Base-by-base conservation (phyloP, 2,113 vertebrate species). In the Anthoscopus minutus region DNA sequence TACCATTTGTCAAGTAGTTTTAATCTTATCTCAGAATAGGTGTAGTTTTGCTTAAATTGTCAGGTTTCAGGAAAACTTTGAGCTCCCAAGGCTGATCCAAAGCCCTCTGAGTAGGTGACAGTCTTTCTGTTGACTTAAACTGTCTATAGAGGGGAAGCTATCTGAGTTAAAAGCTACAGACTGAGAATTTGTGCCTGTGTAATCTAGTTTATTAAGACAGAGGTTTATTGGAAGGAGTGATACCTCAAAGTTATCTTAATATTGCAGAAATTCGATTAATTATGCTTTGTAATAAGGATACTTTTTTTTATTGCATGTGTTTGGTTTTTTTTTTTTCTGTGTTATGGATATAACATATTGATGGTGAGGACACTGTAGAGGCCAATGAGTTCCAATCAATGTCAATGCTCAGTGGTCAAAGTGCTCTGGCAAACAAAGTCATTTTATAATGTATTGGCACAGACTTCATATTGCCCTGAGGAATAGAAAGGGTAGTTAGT, bases 1-100 rank as follows among this genome's bases (percentile, higher is more conserved):
- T 20, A 66, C 7, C 3, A 74, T 93, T 95, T 96, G 88, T 94
- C 69, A 93, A 95, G 35, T 8, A 56, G 28, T 67, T 91, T 92
- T 93, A 87, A 95, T 97, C 95, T 96, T 94, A 95, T 96, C 93
- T 92, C 56, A 53, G 23, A 58, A 74, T 84, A 94, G 72, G 94
- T 93, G 92, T 71, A 88, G 89, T 77, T 95, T 33, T 74, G 33
- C 28, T 86, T 86, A 86, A 71, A 86, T 76, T 90, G 92, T 86
- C 96, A 93, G 65, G 37, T 90, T 90, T 92, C 21, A 30, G 80
- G 80, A 94, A 96, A 92, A 84, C 64, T 92, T 74, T 79, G 61
- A 83, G 80, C 85, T 95, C 72, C 88, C 79, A 96, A 81, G 70
- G 51, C 31, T 74, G 82, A 95, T 93, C 11, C 82, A 81, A 90